These are phyloP conservation scores for Setophaga coronata DNA, from an alignment of 2,113 vertebrate species.

Conservation along the genomic window DNA sequence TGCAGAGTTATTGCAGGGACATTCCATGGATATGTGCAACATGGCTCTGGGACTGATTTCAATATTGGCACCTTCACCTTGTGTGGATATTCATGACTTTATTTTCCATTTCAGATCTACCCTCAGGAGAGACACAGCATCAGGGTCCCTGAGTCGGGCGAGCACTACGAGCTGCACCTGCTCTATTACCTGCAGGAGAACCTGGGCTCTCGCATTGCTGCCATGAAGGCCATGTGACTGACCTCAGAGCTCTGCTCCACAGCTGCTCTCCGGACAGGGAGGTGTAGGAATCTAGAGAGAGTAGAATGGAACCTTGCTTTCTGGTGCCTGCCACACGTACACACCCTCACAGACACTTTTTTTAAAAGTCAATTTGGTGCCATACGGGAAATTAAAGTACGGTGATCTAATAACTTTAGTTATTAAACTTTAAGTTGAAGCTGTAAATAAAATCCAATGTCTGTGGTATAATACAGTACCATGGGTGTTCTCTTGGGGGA, in stretches of 20 bases:
- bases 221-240: conserved; percentile 77
- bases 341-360: conserved; percentile 30
- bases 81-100: not conserved
- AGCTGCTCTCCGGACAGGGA: conserved; percentile 46
- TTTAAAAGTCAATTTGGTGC: conserved; percentile 63
- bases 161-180: conserved; percentile 84
- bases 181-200: conserved; percentile 86
- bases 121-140: conserved; percentile 87
- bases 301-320: conserved; percentile 3
- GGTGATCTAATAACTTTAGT: conserved; percentile 20
- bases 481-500: conserved; percentile 55
- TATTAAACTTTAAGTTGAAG: conserved; percentile 26
- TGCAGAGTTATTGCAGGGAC: not conserved
- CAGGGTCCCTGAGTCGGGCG: conserved; percentile 82
- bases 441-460: conserved; percentile 57
- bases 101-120: conserved; percentile 75
- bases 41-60: not conserved
- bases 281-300: conserved; percentile 14
- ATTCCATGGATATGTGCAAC: not conserved
- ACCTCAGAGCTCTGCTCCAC: conserved; percentile 11
- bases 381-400: conserved; percentile 55
- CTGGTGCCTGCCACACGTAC: conserved; percentile 60
- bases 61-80: not conserved
- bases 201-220: conserved; percentile 79
- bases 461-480: conserved; percentile 45